Conservation (phyloP, 92 coral and sea anemone species). For the Siderastrea siderea region DNA sequence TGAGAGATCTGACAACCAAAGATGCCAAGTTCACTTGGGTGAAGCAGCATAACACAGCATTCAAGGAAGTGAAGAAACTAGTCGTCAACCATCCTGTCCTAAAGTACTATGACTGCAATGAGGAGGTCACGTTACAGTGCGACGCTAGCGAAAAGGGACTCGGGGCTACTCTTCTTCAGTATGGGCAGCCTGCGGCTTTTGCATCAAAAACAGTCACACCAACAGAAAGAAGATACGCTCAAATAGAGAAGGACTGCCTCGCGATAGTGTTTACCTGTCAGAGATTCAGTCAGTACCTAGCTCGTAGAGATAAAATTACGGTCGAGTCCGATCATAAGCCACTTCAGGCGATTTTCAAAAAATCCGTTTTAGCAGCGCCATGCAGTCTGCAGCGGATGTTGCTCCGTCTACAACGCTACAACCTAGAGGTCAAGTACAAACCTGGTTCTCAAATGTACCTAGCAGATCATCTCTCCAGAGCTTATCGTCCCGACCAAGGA, state of each 20-base stretch:
- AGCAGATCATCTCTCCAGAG: slow-evolving; percentile 67
- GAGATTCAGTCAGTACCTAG: slow-evolving; percentile 35
- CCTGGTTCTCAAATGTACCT: slow-evolving; percentile 39
- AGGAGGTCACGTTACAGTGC: neutral
- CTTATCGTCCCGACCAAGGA: slow-evolving; percentile 6
- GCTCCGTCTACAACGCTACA: slow-evolving; percentile 42
- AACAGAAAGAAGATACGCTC: slow-evolving; percentile 44
- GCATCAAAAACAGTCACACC: neutral
- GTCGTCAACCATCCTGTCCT: slow-evolving; percentile 31
- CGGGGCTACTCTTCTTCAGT: too few relatives aligned
- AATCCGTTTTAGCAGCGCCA: slow-evolving; percentile 26
- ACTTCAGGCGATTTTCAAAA: slow-evolving; percentile 4
- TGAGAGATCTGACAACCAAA: slow-evolving; percentile 36
- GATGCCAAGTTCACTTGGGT: slow-evolving; percentile 17
- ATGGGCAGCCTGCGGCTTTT: too few relatives aligned
- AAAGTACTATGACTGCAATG: neutral
- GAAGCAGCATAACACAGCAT: slow-evolving; percentile 57
- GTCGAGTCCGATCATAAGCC: slow-evolving; percentile 50
- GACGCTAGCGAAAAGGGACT: too few relatives aligned
- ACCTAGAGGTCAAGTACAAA: slow-evolving; percentile 45
- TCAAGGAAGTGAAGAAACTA: slow-evolving; percentile 38
- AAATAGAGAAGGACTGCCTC: slow-evolving; percentile 47
- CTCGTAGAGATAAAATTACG: slow-evolving; percentile 37
- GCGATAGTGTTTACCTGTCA: slow-evolving; percentile 51
- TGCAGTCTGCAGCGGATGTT: slow-evolving; percentile 1